Conservation (phyloP, 2,888 invertebrate species). For the Perizoma affinitatum region DNA sequence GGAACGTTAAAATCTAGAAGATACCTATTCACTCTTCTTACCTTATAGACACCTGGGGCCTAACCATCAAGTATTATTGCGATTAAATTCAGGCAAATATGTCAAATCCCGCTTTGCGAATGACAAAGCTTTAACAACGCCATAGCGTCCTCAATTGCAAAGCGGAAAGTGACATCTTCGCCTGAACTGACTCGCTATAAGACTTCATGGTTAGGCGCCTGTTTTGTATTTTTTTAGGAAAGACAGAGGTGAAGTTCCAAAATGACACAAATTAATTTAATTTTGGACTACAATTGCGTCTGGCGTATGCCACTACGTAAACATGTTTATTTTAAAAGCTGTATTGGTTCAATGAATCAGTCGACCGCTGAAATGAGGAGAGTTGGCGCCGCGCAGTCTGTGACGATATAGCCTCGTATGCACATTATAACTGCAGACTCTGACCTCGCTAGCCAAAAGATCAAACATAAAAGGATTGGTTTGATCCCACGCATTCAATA, state of each 20-base stretch:
- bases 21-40: too few species aligned
- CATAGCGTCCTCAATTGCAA: too few species aligned
- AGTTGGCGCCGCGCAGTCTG: conserved; percentile 32
- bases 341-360: conserved; percentile 70
- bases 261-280: conserved; percentile 35
- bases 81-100: too few species aligned
- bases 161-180: too few species aligned
- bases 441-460: conserved; percentile 1
- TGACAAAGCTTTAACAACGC: too few species aligned
- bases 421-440: not conserved
- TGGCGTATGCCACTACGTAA: conserved; percentile 52
- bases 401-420: conserved; percentile 5
- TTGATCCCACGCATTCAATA: not conserved
- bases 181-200: too few species aligned
- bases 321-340: conserved; percentile 67
- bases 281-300: conserved; percentile 49
- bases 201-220: too few species aligned
- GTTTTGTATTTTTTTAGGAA: too few species aligned
- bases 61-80: too few species aligned
- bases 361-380: conserved; percentile 63
- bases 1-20: too few species aligned
- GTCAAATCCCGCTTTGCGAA: too few species aligned
- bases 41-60: too few species aligned
- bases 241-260: conserved; percentile 14
- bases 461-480: conserved; percentile 6